phyloP scores from a whole-genome alignment of 2,888 invertebrate genomes.

The Drosophila eohydei region DNA sequence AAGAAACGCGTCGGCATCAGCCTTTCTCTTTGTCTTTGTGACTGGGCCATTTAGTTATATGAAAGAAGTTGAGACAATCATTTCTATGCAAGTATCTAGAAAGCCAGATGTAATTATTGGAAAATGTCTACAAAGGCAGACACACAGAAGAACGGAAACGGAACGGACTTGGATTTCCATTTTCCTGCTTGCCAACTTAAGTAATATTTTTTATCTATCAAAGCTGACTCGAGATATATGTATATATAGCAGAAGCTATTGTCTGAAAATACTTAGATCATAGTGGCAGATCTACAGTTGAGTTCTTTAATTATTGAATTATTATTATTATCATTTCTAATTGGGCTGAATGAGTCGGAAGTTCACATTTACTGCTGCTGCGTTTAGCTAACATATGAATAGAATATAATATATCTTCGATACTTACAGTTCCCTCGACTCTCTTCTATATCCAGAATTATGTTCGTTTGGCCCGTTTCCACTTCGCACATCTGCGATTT shows the following conservation, averaged over 20 bases:
- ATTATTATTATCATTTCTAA: background rate
- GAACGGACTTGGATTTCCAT: conserved; percentile 48
- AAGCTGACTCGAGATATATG: background rate
- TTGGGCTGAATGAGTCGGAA: background rate
- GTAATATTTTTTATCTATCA: background rate
- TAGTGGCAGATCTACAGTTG: background rate
- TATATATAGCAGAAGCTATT: background rate
- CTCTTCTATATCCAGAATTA: conserved; percentile 95
- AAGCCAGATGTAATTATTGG: conserved; percentile 58
- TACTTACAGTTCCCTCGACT: conserved; percentile 94
- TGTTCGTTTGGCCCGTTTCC: conserved; percentile 94
- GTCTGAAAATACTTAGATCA: background rate
- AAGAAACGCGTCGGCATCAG: conserved; percentile 24
- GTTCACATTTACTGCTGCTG: too few relatives aligned
- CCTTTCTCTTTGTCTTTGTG: conserved; percentile 69
- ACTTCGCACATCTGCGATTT: conserved; percentile 89
- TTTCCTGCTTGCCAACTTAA: conserved; percentile 29
- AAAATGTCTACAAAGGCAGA: conserved; percentile 27
- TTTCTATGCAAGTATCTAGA: conserved; percentile 40
- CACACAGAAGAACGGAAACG: conserved; percentile 31
- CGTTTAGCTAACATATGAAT: background rate
- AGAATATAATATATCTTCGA: background rate
- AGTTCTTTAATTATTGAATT: background rate
- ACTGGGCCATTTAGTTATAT: conserved; percentile 31
- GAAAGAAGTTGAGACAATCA: conserved; percentile 15